phyloP scores from a whole-genome alignment of 2,797 vertebrate genomes.

The Crocidura indochinensis region DNA sequence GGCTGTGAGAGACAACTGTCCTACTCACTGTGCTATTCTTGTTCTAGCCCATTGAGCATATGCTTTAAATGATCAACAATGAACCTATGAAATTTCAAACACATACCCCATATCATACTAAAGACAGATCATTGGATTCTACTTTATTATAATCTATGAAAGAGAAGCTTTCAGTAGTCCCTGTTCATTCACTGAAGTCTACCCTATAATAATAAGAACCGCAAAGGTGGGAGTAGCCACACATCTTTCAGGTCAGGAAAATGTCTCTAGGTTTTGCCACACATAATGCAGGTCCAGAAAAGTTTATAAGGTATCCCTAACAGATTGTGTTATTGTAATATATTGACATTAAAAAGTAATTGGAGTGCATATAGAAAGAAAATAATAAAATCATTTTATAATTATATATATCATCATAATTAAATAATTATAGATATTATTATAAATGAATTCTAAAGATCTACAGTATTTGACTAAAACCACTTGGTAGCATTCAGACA shows the following conservation, averaged over 20 bases:
- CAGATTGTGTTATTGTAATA: not conserved
- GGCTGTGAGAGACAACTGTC: too few relatives aligned
- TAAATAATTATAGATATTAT: not conserved
- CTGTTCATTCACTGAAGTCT: not conserved
- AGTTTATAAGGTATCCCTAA: not conserved
- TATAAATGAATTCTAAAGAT: not conserved
- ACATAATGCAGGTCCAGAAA: not conserved
- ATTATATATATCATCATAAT: too few relatives aligned
- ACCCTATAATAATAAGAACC: not conserved
- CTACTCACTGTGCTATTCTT: too few relatives aligned
- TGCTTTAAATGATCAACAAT: not conserved
- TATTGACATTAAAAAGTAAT: not conserved
- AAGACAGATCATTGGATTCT: not conserved
- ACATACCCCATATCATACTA: not conserved
- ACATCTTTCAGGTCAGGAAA: not conserved
- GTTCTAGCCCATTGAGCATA: not conserved
- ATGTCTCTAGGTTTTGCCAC: not conserved
- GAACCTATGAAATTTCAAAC: not conserved
- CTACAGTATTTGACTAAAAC: not conserved
- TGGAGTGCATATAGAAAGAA: not conserved
- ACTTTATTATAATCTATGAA: too few relatives aligned
- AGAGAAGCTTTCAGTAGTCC: not conserved
- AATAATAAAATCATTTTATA: not conserved
- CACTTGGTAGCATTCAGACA: not conserved
- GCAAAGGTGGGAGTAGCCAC: not conserved